phyloP scores from a whole-genome alignment of 2,888 invertebrate species.

The Fabriciana adippe region DNA sequence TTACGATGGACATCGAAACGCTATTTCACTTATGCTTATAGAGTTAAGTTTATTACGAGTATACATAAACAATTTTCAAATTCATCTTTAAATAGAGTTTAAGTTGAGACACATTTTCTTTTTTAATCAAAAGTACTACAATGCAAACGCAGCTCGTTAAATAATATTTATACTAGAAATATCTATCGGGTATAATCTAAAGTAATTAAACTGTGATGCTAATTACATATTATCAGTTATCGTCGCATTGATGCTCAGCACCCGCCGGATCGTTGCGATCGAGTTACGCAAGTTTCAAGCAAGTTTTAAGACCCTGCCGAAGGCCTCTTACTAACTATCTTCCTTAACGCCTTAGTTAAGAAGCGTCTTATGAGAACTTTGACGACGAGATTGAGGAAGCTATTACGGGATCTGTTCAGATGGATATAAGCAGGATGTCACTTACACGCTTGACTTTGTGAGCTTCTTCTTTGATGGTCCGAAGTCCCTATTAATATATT shows the following conservation, averaged over 20 bases:
- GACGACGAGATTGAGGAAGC: constrained; percentile 81
- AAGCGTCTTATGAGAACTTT: constrained; percentile 81
- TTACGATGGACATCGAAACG: constrained; percentile 63
- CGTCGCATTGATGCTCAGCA: constrained; percentile 63
- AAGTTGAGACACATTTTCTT: too few relatives aligned
- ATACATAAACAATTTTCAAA: constrained; percentile 1
- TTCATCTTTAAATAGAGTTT: too few relatives aligned
- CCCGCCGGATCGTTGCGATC: constrained; percentile 65
- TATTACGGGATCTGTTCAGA: constrained; percentile 79
- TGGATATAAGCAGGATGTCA: constrained; percentile 81
- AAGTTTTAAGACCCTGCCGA: constrained; percentile 79
- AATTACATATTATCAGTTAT: constrained; percentile 76
- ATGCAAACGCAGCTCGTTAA: neutral
- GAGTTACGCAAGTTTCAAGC: constrained; percentile 75
- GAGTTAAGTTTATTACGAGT: neutral
- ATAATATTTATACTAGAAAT: neutral
- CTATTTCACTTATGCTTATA: constrained; percentile 22
- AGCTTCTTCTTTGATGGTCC: constrained; percentile 78
- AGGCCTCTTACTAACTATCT: constrained; percentile 79
- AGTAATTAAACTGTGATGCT: constrained; percentile 69
- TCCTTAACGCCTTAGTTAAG: constrained; percentile 81
- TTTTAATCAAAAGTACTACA: neutral
- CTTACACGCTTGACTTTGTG: constrained; percentile 77
- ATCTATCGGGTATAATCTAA: constrained; percentile 17
- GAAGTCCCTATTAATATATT: constrained; percentile 68